phyloP scores from a whole-genome alignment of 2,888 invertebrate species.

The Fragum fragum region DNA sequence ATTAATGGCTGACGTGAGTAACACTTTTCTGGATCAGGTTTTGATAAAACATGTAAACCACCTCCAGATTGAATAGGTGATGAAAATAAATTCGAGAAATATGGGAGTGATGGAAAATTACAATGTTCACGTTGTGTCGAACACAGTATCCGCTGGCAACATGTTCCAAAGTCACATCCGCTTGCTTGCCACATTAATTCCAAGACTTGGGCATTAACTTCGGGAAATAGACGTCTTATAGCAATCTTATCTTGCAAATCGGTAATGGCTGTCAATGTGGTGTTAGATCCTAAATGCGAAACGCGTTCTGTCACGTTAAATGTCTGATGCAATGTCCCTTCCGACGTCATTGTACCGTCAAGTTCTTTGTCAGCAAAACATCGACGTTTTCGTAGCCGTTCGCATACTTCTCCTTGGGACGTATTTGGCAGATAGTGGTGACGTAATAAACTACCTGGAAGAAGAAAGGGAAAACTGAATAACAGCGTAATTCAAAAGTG shows the following conservation, averaged over 20 bases:
- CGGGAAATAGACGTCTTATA: conserved; percentile 76
- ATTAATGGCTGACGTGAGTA: too few relatives aligned
- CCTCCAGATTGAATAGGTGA: not conserved
- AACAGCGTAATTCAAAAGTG: too few relatives aligned
- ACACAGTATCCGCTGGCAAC: conserved; percentile 71
- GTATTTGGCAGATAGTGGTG: not conserved
- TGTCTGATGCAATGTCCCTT: not conserved
- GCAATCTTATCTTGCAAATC: not conserved
- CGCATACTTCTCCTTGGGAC: conserved; percentile 70
- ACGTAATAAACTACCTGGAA: too few relatives aligned
- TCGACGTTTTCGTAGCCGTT: conserved; percentile 89
- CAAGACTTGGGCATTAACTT: conserved; percentile 76
- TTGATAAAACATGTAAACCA: too few relatives aligned
- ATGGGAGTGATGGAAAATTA: not conserved
- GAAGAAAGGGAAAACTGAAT: too few relatives aligned
- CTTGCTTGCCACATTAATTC: conserved; percentile 82
- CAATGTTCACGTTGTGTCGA: not conserved
- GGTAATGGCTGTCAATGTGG: too few relatives aligned
- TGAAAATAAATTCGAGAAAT: not conserved
- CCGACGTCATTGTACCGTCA: conserved; percentile 81
- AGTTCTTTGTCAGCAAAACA: conserved; percentile 87
- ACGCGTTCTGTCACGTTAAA: not conserved
- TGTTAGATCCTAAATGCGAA: too few relatives aligned
- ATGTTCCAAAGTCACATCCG: conserved; percentile 76
- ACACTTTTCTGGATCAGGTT: too few relatives aligned